phyloP scores from a whole-genome alignment of 2,888 invertebrate genomes.

The Ormia ochracea region DNA sequence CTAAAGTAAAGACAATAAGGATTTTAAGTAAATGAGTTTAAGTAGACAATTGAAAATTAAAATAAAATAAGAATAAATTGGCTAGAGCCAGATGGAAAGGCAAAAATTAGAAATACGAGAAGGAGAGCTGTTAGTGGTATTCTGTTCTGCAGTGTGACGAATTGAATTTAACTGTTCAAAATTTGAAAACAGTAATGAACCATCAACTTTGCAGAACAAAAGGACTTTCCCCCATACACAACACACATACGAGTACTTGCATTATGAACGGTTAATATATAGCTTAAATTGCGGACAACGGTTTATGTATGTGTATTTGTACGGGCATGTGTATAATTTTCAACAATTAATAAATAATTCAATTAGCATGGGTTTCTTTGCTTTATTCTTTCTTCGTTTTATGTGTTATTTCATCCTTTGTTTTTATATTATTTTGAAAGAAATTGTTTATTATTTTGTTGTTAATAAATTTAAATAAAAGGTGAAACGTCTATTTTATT shows the following conservation, averaged over 20 bases:
- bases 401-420: neutral
- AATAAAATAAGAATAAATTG: slow-evolving; percentile 11
- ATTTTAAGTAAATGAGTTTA: neutral
- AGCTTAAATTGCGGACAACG: slow-evolving; percentile 35
- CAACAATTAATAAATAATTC: slow-evolving; percentile 24
- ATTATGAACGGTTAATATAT: neutral
- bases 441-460: slow-evolving; percentile 27
- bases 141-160: too few relatives aligned
- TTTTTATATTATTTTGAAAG: slow-evolving; percentile 16
- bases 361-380: neutral
- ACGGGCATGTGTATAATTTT: too few relatives aligned
- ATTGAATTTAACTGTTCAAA: too few relatives aligned
- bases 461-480: slow-evolving; percentile 4
- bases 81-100: neutral
- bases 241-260: slow-evolving; percentile 30
- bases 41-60: slow-evolving; percentile 1
- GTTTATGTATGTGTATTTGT: neutral
- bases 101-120: neutral
- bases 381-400: neutral
- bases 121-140: too few relatives aligned
- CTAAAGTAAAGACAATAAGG: neutral
- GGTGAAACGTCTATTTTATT: neutral
- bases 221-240: too few relatives aligned
- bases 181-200: too few relatives aligned
- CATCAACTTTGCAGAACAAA: too few relatives aligned